phyloP scores from a whole-genome alignment of 2,113 vertebrate genomes.

The Loxodonta africana region DNA sequence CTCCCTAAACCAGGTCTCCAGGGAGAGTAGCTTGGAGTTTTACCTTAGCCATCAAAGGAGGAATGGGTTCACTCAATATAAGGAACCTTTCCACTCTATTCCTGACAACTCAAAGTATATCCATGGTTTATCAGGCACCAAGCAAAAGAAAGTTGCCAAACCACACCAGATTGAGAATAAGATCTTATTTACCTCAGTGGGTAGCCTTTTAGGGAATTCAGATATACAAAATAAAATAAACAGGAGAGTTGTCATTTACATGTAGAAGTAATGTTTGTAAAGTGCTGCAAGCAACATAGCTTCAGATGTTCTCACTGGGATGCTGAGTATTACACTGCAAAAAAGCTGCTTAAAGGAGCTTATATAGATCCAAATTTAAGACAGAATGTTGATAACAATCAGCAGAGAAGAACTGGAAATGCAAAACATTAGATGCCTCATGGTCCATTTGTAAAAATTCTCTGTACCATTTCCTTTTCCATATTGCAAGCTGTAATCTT shows the following conservation, averaged over 20 bases:
- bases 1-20: neutral
- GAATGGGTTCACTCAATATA: neutral
- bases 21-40: neutral
- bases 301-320: neutral
- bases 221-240: constrained; percentile 56
- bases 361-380: constrained; percentile 37
- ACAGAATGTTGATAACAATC: neutral
- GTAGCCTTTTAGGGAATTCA: constrained; percentile 5
- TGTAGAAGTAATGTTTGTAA: constrained; percentile 7
- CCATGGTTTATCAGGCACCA: neutral
- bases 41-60: neutral
- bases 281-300: constrained; percentile 4
- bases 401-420: constrained; percentile 8
- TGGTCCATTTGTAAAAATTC: constrained; percentile 1
- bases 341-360: constrained; percentile 1
- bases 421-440: neutral
- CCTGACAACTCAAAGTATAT: neutral
- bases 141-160: neutral
- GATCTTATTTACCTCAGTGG: neutral
- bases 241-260: neutral
- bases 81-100: neutral
- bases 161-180: neutral
- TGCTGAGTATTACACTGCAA: neutral
- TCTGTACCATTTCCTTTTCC: neutral
- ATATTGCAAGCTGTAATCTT: neutral